Base-by-base conservation (phyloP, 2,797 vertebrate genomes). In the Emys orbicularis region DNA sequence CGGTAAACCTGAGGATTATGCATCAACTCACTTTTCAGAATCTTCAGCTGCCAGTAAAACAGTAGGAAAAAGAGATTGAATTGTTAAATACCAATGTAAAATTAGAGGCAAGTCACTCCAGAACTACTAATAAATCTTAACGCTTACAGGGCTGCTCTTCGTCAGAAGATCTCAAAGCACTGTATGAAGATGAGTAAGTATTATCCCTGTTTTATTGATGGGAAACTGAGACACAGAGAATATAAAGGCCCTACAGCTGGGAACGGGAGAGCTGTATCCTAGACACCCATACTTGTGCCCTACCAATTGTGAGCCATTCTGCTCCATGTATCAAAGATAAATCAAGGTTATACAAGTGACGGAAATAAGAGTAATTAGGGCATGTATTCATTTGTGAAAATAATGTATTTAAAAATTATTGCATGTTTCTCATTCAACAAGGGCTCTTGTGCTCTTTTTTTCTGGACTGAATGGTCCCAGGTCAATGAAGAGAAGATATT, bases 81-180 rank as follows among this genome's bases (percentile, higher is more conserved):
- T 13, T 65, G 74, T 82, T 56, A 94, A 91, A 83, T 84, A 87
- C 50, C 12, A 37, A 41, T 0, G 12, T 68, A 47, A 59, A 90
- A 76, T 95, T 92, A 87, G 41, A 94, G 54, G 49, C 83, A 87
- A 88, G 88, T 90, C 25, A n/a, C 50, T 93, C 86, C 72, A n/a
- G 79, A 87, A 82, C 19, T 44, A 77, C 82, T 34, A 44, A 0
- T 1, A 81, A 0, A 0, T 88, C 92, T 93, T 88, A 59, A 25
- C 29, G 21, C 25, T 49, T 49, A 27, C 27, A 31, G 41, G 27
- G 25, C 8, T 29, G 23, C 72, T 47, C 72, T 29, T 25, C 27
- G 16, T 49, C 68, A 23, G 37, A 49, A 77, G 13, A 49, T 18
- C 50, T 87, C 5, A 21, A 27, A 50, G 83, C 37, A 3, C 29